These are phyloP conservation scores for Rhodeus uyekii DNA, from an alignment of 2,797 vertebrate species.

Conservation along the genomic window DNA sequence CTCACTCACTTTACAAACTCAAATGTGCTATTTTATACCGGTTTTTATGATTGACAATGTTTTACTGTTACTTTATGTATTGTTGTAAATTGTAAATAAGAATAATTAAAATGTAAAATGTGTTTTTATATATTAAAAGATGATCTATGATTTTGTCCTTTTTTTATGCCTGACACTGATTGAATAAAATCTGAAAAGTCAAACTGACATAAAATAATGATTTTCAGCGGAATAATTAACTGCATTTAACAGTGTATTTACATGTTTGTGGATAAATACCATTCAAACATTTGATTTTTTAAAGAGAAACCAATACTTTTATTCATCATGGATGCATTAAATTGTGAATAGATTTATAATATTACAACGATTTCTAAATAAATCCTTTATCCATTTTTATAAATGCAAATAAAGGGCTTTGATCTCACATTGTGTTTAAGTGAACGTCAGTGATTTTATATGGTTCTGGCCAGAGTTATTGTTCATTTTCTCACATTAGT, in stretches of 20 bases:
- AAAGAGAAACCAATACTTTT: not conserved
- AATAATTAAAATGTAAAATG: constrained; percentile 95
- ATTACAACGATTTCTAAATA: not conserved
- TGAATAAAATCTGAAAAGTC: not conserved
- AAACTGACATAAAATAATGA: not conserved
- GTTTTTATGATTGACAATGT: constrained; percentile 79
- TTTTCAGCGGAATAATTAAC: not conserved
- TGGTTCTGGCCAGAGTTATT: no score
- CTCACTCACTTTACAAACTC: constrained; percentile 83
- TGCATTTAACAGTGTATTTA: no score
- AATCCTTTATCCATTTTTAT: no score
- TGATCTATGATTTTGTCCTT: constrained; percentile 74
- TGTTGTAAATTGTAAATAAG: constrained; percentile 98
- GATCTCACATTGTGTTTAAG: no score
- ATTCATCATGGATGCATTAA: not conserved
- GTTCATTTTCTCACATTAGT: no score
- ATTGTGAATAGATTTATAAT: not conserved
- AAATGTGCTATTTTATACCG: constrained; percentile 91
- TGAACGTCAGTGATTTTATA: no score
- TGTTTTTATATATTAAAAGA: constrained; percentile 79
- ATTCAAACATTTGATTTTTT: not conserved
- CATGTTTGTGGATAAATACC: not conserved
- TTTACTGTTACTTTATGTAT: constrained; percentile 84
- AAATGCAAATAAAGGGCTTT: no score
- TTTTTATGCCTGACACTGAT: not conserved